Percentiles rank a stretch among this genome's conserved stretches.
Evolutionary conservation across 1,140 invertebrate species (phyloP).

Genomic region (Sycobia sp.): DNA sequence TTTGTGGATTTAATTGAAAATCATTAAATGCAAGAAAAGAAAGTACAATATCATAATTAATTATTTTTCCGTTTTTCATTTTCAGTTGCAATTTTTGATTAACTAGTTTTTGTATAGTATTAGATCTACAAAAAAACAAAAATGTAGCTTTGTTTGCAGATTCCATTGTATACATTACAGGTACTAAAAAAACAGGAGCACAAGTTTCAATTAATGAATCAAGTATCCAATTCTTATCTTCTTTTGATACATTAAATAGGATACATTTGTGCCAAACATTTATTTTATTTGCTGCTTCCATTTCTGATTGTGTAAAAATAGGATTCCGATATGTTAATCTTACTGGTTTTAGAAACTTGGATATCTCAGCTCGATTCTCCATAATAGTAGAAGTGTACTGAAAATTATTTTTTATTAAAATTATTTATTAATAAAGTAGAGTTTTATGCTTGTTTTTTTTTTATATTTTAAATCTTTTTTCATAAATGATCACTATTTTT

Average conservation of each 20-base stretch:
- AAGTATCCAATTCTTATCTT: slow-evolving; percentile 42
- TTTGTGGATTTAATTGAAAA: slow-evolving; percentile 46
- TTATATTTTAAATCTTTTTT: too few relatives aligned
- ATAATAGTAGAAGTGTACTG: not conserved
- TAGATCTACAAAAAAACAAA: slow-evolving; percentile 45
- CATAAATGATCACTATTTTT: too few relatives aligned
- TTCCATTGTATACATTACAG: slow-evolving; percentile 50
- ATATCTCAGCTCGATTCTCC: not conserved
- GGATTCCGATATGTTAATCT: slow-evolving; percentile 49
- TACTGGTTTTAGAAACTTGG: slow-evolving; percentile 43
- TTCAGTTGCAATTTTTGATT: slow-evolving; percentile 46
- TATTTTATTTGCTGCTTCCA: slow-evolving; percentile 45
- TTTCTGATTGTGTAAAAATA: slow-evolving; percentile 43
- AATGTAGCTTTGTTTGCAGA: slow-evolving; percentile 46
- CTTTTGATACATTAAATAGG: slow-evolving; percentile 44
- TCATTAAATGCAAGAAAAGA: slow-evolving; percentile 47
- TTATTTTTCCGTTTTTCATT: slow-evolving; percentile 38
- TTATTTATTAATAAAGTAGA: too few relatives aligned
- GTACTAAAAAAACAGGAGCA: slow-evolving; percentile 50
- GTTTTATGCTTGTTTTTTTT: too few relatives aligned
- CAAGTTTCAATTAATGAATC: slow-evolving; percentile 45
- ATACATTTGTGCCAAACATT: slow-evolving; percentile 60
- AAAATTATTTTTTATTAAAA: not conserved
- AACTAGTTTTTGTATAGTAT: slow-evolving; percentile 47
- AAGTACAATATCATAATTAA: slow-evolving; percentile 53